phyloP scores from a whole-genome alignment of 1,140 invertebrate species.

The Drosophila ironensis region DNA sequence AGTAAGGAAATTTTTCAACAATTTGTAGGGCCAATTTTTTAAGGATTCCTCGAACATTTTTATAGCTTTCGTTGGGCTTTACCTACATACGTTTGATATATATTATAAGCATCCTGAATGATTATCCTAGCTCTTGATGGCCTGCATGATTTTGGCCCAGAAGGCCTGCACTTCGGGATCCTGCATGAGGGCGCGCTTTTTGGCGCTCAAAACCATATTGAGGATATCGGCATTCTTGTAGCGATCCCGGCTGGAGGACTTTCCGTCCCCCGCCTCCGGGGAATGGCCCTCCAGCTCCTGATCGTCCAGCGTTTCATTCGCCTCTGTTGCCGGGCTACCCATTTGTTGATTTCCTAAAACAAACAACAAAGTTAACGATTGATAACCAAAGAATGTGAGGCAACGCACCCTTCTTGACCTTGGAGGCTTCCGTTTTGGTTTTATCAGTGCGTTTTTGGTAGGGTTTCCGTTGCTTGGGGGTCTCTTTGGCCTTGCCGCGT shows the following conservation, averaged over 20 bases:
- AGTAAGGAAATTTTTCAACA: too few species aligned
- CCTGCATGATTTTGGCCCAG: slow-evolving; percentile 51
- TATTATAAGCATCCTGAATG: too few species aligned
- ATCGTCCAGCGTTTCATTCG: slow-evolving; percentile 39
- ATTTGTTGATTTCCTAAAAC: not conserved
- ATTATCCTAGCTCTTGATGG: slow-evolving; percentile 34
- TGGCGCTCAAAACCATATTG: slow-evolving; percentile 64
- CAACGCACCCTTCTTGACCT: slow-evolving; percentile 51
- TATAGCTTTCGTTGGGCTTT: too few species aligned
- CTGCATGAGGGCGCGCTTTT: slow-evolving; percentile 69
- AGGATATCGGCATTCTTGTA: slow-evolving; percentile 72
- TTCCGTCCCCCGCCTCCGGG: slow-evolving; percentile 45
- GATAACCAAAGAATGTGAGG: too few species aligned
- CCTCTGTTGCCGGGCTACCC: slow-evolving; percentile 29
- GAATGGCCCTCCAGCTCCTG: slow-evolving; percentile 40
- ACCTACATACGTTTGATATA: too few species aligned
- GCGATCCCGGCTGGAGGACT: slow-evolving; percentile 47
- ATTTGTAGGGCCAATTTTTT: too few species aligned
- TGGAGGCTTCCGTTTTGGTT: slow-evolving; percentile 42
- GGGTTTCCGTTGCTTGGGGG: slow-evolving; percentile 56
- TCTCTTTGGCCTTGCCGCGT: slow-evolving; percentile 42
- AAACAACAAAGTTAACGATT: not conserved
- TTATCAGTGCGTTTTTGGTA: slow-evolving; percentile 73
- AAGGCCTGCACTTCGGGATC: slow-evolving; percentile 69
- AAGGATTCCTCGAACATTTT: too few species aligned